Conservation (phyloP, 2,113 vertebrate genomes). For the Eolophus roseicapilla region DNA sequence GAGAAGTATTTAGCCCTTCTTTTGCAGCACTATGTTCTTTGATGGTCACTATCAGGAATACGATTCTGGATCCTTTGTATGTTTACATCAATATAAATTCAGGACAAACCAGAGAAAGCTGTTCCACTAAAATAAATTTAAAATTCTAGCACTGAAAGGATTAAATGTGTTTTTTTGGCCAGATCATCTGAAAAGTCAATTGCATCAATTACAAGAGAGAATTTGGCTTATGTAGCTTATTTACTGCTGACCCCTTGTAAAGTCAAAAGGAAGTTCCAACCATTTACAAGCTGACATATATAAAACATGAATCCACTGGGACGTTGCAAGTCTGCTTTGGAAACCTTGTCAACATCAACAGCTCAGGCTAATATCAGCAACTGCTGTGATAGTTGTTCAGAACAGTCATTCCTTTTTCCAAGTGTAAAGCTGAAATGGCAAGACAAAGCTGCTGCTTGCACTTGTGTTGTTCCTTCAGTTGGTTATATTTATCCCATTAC, state of each 20-base stretch:
- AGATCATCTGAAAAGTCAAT: neutral
- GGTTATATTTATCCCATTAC: constrained; percentile 60
- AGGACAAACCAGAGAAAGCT: neutral
- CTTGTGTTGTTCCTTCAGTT: neutral
- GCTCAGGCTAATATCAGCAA: neutral
- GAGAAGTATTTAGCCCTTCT: neutral
- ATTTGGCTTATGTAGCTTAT: neutral
- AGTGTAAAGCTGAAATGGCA: constrained; percentile 13
- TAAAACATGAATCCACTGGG: constrained; percentile 13
- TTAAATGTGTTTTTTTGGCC: neutral
- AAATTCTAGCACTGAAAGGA: neutral
- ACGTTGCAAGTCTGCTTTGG: neutral
- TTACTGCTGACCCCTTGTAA: constrained; percentile 11
- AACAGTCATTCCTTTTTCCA: neutral
- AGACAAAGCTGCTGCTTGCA: constrained; percentile 27
- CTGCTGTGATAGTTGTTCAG: neutral
- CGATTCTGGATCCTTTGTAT: neutral
- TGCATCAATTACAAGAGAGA: neutral
- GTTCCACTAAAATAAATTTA: neutral
- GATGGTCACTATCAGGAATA: neutral
- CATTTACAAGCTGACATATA: neutral
- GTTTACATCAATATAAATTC: neutral
- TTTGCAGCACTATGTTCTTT: neutral
- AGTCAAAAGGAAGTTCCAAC: constrained; percentile 35
- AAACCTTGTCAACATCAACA: neutral